Evolutionary conservation across 2,888 invertebrate species (phyloP).

Genomic region (Ceramica pisi): DNA sequence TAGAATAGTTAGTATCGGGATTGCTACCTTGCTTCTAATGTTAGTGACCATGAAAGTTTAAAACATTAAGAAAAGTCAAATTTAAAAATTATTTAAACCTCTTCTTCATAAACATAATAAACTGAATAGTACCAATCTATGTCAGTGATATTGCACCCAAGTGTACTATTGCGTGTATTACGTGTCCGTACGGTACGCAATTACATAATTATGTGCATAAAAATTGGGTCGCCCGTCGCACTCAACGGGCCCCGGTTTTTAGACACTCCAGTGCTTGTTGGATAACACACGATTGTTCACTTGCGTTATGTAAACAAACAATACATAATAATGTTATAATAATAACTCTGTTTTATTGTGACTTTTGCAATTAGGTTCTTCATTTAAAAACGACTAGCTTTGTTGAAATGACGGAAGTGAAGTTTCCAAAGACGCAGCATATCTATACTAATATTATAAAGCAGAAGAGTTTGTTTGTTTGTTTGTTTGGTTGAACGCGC

Average conservation of each 20-base stretch:
- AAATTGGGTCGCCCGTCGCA: constrained; percentile 80
- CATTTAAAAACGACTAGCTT: background rate
- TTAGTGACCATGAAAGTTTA: too few species aligned
- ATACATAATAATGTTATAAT: background rate
- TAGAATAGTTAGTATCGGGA: too few species aligned
- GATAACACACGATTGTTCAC: constrained; percentile 41
- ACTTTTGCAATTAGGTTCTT: background rate
- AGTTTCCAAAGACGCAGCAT: too few species aligned
- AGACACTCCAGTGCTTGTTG: constrained; percentile 46
- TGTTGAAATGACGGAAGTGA: background rate
- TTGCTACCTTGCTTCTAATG: too few species aligned
- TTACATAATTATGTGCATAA: constrained; percentile 70
- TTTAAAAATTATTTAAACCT: background rate
- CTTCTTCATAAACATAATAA: background rate
- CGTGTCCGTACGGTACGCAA: constrained; percentile 76
- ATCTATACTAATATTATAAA: too few species aligned
- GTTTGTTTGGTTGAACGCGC: too few species aligned
- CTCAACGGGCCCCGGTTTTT: constrained; percentile 70
- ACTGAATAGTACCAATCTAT: background rate
- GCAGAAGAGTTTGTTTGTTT: too few species aligned
- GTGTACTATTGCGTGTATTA: constrained; percentile 67
- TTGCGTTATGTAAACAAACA: constrained; percentile 52
- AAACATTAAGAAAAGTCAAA: too few species aligned
- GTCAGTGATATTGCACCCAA: constrained; percentile 3
- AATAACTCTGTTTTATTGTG: constrained; percentile 1